Conservation (phyloP, 2,888 invertebrate genomes). For the Erebia aethiops region DNA sequence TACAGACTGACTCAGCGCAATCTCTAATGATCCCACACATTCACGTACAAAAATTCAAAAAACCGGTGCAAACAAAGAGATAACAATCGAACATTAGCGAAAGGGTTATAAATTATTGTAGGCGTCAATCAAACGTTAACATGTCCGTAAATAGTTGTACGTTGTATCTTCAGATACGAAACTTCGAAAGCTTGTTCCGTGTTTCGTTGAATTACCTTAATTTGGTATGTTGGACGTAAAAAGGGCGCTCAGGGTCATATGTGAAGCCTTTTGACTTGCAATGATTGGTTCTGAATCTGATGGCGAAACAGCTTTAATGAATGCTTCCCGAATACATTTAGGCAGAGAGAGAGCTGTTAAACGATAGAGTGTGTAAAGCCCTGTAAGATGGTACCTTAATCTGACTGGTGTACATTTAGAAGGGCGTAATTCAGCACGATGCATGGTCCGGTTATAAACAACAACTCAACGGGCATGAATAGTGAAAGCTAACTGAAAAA, state of each 20-base stretch:
- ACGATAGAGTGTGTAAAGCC: not conserved
- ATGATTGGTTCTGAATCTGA: slow-evolving; percentile 48
- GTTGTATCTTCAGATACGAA: slow-evolving; percentile 37
- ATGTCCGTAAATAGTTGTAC: slow-evolving; percentile 53
- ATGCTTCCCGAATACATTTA: slow-evolving; percentile 29
- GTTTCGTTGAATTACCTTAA: slow-evolving; percentile 59
- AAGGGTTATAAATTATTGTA: slow-evolving; percentile 61
- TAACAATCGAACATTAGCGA: slow-evolving; percentile 63
- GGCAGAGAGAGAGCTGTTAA: not conserved
- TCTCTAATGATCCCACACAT: slow-evolving; percentile 45
- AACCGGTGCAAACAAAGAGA: slow-evolving; percentile 62
- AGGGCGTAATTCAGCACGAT: too few relatives aligned
- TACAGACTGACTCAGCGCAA: slow-evolving; percentile 53
- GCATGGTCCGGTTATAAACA: too few relatives aligned
- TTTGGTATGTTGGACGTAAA: slow-evolving; percentile 55
- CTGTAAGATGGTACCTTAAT: not conserved
- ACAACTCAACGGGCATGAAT: too few relatives aligned
- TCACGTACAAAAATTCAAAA: slow-evolving; percentile 46
- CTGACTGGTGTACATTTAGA: too few relatives aligned
- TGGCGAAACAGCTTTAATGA: slow-evolving; percentile 45
- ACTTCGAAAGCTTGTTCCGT: slow-evolving; percentile 38
- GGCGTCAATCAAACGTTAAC: slow-evolving; percentile 67
- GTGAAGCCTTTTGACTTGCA: slow-evolving; percentile 50
- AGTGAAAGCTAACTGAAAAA: too few relatives aligned
- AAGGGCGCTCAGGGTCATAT: slow-evolving; percentile 55